These are phyloP conservation scores for Parnassius mnemosyne DNA, from an alignment of 2,888 invertebrate species.

Conservation along the genomic window DNA sequence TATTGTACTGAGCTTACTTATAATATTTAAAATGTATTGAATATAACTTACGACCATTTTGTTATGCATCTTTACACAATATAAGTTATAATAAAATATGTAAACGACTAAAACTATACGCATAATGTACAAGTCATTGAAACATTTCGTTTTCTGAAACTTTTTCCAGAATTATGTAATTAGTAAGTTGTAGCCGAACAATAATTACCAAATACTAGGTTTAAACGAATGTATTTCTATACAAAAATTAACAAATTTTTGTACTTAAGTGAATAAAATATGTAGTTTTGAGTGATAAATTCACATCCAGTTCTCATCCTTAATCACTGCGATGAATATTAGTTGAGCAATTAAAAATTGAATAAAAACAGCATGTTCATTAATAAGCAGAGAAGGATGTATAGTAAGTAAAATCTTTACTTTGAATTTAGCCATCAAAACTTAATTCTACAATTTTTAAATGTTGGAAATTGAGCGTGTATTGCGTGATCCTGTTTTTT, in stretches of 20 bases:
- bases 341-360: background rate
- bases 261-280: conserved; percentile 10
- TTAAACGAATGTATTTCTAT: conserved; percentile 17
- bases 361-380: too few relatives aligned
- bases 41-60: conserved; percentile 25
- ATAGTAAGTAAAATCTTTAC: too few relatives aligned
- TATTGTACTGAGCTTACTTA: conserved; percentile 17
- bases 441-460: too few relatives aligned
- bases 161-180: conserved; percentile 31
- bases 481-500: too few relatives aligned
- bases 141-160: conserved; percentile 41
- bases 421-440: too few relatives aligned
- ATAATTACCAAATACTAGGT: conserved; percentile 1
- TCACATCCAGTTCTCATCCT: conserved; percentile 3
- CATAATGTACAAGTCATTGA: conserved; percentile 37
- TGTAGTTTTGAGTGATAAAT: background rate
- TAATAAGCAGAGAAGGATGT: too few relatives aligned
- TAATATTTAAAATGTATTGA: conserved; percentile 39
- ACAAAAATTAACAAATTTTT: conserved; percentile 20
- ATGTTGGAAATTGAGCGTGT: too few relatives aligned
- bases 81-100: conserved; percentile 32
- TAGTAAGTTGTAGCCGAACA: conserved; percentile 3
- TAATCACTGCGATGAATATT: background rate
- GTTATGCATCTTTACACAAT: conserved; percentile 10
- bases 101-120: conserved; percentile 40